Percentiles rank a stretch among this genome's conserved stretches.
These are phyloP conservation scores for Tenebrio molitor DNA, from an alignment of 1,140 invertebrate species.

Conservation along the genomic window DNA sequence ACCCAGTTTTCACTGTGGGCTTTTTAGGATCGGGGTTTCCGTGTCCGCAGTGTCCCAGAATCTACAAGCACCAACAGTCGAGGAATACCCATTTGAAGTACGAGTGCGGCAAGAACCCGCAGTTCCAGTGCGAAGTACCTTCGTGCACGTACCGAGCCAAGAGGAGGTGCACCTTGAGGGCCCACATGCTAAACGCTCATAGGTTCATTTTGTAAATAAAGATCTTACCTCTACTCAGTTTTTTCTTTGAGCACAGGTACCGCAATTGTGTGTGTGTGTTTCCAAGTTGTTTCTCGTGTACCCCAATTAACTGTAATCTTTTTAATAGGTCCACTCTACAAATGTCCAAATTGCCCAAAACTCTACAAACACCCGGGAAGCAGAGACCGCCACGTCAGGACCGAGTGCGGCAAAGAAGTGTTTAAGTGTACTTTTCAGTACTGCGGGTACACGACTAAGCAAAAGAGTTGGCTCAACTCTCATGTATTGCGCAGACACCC, in stretches of 20 bases:
- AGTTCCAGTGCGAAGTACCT: slow-evolving; percentile 60
- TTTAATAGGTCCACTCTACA: slow-evolving; percentile 48
- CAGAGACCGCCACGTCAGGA: slow-evolving; percentile 73
- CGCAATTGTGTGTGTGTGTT: too few relatives aligned
- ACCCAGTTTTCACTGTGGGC: background rate
- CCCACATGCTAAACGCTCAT: slow-evolving; percentile 8
- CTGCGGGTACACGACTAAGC: background rate
- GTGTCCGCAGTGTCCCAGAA: slow-evolving; percentile 73
- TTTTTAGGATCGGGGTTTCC: slow-evolving; percentile 62
- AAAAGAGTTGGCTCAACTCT: background rate
- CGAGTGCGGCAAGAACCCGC: slow-evolving; percentile 67
- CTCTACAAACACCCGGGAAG: slow-evolving; percentile 69
- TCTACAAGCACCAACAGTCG: slow-evolving; percentile 70
- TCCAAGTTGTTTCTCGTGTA: too few relatives aligned
- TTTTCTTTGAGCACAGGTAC: too few relatives aligned
- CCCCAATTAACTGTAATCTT: slow-evolving; percentile 19
- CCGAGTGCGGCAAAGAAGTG: slow-evolving; percentile 76
- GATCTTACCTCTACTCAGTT: too few relatives aligned
- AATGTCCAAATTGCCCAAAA: slow-evolving; percentile 72
- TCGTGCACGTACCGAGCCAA: slow-evolving; percentile 11
- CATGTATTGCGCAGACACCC: too few relatives aligned
- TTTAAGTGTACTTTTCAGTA: slow-evolving; percentile 67
- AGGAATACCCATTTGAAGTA: slow-evolving; percentile 74
- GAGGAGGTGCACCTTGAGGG: background rate
- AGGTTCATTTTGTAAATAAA: too few relatives aligned